Evolutionary conservation across 2,113 vertebrate species (phyloP).

Genomic region (Dicaeum eximium): DNA sequence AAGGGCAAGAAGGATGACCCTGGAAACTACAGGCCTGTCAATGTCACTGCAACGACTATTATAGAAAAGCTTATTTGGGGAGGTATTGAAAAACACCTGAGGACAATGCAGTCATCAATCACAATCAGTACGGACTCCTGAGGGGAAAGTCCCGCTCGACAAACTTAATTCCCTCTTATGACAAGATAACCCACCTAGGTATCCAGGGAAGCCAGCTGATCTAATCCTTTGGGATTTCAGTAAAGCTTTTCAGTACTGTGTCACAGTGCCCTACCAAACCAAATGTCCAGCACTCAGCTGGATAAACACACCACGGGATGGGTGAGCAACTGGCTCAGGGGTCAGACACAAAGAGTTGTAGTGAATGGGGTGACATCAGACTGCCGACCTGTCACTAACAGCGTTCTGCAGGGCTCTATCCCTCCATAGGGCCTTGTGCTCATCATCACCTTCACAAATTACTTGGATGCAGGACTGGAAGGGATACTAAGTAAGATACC

Average conservation of each 20-base stretch:
- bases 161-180: not conserved
- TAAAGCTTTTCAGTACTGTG: not conserved
- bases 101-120: not conserved
- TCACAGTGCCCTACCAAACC: not conserved
- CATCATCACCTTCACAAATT: not conserved
- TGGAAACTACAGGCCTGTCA: not conserved
- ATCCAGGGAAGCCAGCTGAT: not conserved
- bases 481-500: not conserved
- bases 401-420: not conserved
- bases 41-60: not conserved
- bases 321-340: rapidly evolving
- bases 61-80: not conserved
- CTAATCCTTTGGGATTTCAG: not conserved
- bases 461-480: not conserved
- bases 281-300: not conserved
- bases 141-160: not conserved
- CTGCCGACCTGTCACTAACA: rapidly evolving
- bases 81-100: not conserved
- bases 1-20: not conserved
- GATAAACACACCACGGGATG: not conserved
- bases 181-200: not conserved
- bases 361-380: not conserved
- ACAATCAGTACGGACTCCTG: not conserved
- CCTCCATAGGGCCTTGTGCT: not conserved
- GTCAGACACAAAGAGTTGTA: not conserved